Evolutionary conservation across 1,140 invertebrate genomes (phyloP).

Genomic region (Lucilia sericata): DNA sequence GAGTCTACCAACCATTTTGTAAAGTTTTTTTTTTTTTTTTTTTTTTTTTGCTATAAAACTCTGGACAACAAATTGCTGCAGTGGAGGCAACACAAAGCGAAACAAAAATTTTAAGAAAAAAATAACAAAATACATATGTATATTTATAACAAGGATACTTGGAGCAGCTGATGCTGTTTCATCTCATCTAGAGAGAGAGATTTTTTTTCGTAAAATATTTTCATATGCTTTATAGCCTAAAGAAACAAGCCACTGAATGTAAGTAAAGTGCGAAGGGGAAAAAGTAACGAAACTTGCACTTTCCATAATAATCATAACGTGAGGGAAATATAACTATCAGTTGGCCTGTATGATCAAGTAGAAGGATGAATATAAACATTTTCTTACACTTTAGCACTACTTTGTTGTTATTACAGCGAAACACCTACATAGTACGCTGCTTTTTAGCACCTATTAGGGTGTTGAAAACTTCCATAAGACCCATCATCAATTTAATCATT

Average conservation of each 20-base stretch:
- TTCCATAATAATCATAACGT: conserved; percentile 14
- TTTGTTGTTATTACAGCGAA: no score
- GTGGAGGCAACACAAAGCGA: background rate
- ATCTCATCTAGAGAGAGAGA: background rate
- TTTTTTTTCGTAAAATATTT: background rate
- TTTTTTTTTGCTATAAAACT: background rate
- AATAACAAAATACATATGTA: background rate
- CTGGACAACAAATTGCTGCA: conserved; percentile 17
- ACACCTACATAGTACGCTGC: no score
- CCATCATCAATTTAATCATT: no score
- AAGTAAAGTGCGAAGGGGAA: background rate
- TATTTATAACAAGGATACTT: conserved; percentile 38
- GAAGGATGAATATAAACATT: no score
- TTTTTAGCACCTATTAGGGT: no score
- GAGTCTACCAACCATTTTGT: background rate
- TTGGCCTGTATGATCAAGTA: no score
- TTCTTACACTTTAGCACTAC: no score
- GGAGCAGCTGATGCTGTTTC: background rate
- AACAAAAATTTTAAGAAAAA: background rate
- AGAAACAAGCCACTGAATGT: conserved; percentile 25
- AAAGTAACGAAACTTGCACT: conserved; percentile 34
- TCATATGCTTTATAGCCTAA: conserved; percentile 32
- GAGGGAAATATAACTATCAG: conserved; percentile 14
- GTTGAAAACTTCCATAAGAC: no score
- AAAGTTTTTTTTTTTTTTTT: background rate